Evolutionary conservation across 2,888 invertebrate species (phyloP).

Genomic region (Drosophila conformis): DNA sequence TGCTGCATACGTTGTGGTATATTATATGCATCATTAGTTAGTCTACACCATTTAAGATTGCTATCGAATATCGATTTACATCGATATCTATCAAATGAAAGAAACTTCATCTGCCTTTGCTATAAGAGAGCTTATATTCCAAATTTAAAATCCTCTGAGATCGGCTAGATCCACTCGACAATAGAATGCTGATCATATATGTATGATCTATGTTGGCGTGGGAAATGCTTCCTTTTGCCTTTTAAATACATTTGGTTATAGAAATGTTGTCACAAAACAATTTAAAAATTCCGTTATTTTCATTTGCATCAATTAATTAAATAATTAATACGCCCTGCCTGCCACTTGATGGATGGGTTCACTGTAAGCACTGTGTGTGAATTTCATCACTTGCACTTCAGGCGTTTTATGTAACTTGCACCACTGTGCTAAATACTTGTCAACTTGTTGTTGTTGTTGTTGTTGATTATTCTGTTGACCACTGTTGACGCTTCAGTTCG

Average conservation of each 20-base stretch:
- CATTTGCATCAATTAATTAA: no score
- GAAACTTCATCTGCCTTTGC: background rate
- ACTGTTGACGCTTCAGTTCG: background rate
- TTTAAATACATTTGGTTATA: background rate
- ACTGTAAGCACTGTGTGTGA: background rate
- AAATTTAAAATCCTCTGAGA: background rate
- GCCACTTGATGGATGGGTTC: background rate
- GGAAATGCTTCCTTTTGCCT: background rate
- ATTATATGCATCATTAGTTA: background rate
- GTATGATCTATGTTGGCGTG: background rate
- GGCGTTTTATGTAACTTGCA: constrained; percentile 9
- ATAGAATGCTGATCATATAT: background rate
- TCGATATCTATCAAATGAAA: background rate
- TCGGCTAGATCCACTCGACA: no score
- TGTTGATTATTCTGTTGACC: background rate
- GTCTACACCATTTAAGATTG: background rate
- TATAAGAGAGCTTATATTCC: background rate
- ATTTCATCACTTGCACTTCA: background rate
- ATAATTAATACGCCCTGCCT: background rate
- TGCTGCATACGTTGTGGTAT: background rate
- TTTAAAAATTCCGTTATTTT: background rate
- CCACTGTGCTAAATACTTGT: constrained; percentile 41
- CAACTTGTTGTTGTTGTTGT: background rate
- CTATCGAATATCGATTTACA: background rate
- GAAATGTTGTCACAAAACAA: background rate